phyloP scores from a whole-genome alignment of 2,888 invertebrate species.

The Xylota segnis region DNA sequence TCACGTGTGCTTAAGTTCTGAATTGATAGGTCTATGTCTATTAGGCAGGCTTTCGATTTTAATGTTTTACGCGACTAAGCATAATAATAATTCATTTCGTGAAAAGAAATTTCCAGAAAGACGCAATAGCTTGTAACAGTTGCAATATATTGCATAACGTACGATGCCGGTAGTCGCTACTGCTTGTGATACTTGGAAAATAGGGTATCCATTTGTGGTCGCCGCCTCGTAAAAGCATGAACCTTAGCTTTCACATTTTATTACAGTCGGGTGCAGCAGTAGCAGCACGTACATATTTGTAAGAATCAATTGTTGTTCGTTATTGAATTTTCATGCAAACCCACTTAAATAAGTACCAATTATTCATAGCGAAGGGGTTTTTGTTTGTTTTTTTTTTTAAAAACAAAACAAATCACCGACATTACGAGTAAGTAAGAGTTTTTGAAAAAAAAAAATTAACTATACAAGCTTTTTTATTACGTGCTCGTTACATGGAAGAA shows the following conservation, averaged over 20 bases:
- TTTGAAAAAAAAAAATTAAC: too few relatives aligned
- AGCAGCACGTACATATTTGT: background rate
- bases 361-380: background rate
- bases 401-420: too few relatives aligned
- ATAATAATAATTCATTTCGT: background rate
- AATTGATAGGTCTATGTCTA: background rate
- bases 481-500: too few relatives aligned
- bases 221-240: background rate
- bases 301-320: background rate
- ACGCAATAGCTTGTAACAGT: background rate
- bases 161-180: background rate
- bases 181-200: background rate
- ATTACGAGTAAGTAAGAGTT: too few relatives aligned
- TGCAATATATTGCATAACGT: background rate
- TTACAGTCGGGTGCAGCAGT: background rate
- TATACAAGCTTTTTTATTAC: too few relatives aligned
- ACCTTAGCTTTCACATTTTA: conserved; percentile 1
- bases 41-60: background rate
- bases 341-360: background rate
- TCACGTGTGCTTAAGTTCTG: background rate
- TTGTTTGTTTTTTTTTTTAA: background rate
- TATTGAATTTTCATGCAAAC: background rate
- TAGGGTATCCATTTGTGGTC: background rate
- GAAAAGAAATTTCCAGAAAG: background rate
- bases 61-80: background rate